phyloP scores from a whole-genome alignment of 2,113 vertebrate genomes.

The Butastur rufipennis region DNA sequence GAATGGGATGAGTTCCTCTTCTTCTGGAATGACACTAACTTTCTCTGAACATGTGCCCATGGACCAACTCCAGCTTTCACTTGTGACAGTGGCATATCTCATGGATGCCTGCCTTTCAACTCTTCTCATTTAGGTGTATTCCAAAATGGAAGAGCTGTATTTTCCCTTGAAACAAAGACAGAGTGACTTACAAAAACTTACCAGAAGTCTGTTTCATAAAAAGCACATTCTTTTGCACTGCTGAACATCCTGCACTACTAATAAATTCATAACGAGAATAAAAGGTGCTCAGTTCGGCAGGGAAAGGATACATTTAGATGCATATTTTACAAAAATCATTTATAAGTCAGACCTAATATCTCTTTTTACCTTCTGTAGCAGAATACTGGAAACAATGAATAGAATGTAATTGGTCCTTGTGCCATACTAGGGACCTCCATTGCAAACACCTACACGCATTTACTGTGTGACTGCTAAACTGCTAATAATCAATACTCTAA shows the following conservation, averaged over 20 bases:
- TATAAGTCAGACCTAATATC: not conserved
- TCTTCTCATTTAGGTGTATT: not conserved
- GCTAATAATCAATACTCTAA: not conserved
- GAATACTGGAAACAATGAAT: not conserved
- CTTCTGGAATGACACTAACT: not conserved
- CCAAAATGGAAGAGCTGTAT: not conserved
- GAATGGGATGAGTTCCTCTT: not conserved
- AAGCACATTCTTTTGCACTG: not conserved
- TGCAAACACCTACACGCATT: not conserved
- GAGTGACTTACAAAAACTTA: not conserved
- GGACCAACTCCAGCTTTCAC: not conserved
- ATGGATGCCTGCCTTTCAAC: not conserved
- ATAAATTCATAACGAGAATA: conserved; percentile 18
- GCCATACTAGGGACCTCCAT: not conserved
- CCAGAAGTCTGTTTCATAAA: not conserved
- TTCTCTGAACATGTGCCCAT: not conserved
- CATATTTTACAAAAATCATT: not conserved
- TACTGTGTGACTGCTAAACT: not conserved
- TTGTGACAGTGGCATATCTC: not conserved
- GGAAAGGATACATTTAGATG: not conserved
- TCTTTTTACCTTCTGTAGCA: not conserved
- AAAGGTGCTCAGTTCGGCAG: not conserved
- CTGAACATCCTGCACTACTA: not conserved
- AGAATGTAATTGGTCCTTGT: not conserved
- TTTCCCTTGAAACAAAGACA: not conserved